phyloP scores from a whole-genome alignment of 2,888 invertebrate genomes.

The Athalia cordata region DNA sequence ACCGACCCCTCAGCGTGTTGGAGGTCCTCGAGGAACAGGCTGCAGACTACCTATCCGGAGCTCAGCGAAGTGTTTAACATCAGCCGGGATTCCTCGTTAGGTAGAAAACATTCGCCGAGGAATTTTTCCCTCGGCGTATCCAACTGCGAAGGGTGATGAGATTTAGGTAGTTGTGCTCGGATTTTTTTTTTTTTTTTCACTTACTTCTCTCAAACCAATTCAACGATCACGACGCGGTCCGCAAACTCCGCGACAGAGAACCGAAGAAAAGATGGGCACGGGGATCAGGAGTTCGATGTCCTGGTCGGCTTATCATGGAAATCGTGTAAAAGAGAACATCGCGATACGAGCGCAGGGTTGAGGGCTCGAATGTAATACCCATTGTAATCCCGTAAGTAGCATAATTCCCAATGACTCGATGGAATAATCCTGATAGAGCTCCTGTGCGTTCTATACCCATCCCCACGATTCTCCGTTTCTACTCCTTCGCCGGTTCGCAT shows the following conservation, averaged over 20 bases:
- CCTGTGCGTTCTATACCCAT: not conserved
- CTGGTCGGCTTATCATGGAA: too few species aligned
- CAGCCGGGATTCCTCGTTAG: slow-evolving; percentile 65
- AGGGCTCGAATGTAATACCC: slow-evolving; percentile 60
- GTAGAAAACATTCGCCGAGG: slow-evolving; percentile 54
- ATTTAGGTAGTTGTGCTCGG: slow-evolving; percentile 54
- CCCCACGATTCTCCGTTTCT: not conserved
- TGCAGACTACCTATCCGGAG: slow-evolving; percentile 26
- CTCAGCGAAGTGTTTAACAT: slow-evolving; percentile 61
- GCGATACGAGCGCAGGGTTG: not conserved
- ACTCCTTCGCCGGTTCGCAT: slow-evolving; percentile 2
- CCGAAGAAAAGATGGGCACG: too few species aligned
- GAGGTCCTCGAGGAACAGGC: slow-evolving; percentile 45
- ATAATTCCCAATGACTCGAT: slow-evolving; percentile 69
- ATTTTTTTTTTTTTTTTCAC: slow-evolving; percentile 4
- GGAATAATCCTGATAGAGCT: slow-evolving; percentile 65
- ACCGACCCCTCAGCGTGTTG: slow-evolving; percentile 26
- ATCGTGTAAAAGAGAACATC: not conserved
- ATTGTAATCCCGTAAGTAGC: slow-evolving; percentile 70
- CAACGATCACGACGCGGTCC: not conserved
- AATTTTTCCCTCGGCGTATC: slow-evolving; percentile 59
- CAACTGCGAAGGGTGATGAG: slow-evolving; percentile 50
- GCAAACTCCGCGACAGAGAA: too few species aligned
- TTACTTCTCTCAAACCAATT: slow-evolving; percentile 7
- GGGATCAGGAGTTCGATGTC: too few species aligned